Evolutionary conservation across 2,797 vertebrate species (phyloP).

Genomic region (Acipenser transmontanus): DNA sequence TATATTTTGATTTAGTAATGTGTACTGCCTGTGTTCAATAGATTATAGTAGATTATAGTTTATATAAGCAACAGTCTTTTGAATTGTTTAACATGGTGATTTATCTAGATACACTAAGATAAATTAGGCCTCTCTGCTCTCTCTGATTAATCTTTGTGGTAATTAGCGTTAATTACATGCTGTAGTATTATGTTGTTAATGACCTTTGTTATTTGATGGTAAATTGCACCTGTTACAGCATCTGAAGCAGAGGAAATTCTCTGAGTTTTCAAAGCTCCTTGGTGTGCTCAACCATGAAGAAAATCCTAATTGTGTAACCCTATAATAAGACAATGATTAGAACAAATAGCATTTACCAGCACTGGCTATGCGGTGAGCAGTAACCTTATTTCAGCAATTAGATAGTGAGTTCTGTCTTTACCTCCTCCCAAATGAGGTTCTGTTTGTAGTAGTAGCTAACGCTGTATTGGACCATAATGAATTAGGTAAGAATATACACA

Average conservation of each 20-base stretch:
- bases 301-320: neutral
- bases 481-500: no score
- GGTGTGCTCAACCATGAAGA: neutral
- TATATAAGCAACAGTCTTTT: neutral
- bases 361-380: neutral
- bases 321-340: conserved; percentile 1
- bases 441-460: no score
- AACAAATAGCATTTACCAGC: conserved; percentile 1
- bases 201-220: neutral
- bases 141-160: conserved; percentile 11
- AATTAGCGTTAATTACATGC: conserved; percentile 17
- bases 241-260: conserved; percentile 4
- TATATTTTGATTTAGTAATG: no score
- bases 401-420: neutral
- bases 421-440: no score
- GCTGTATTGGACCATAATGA: no score
- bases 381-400: conserved; percentile 9
- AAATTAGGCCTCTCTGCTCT: conserved; percentile 4
- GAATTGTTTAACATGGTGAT: neutral
- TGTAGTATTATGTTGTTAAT: conserved; percentile 10
- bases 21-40: no score
- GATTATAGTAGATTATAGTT: no score
- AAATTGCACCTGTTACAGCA: conserved; percentile 16
- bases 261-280: neutral
- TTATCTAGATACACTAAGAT: conserved; percentile 6